Evolutionary conservation across 2,888 invertebrate species (phyloP).

Genomic region (Tenthredo mesomela): DNA sequence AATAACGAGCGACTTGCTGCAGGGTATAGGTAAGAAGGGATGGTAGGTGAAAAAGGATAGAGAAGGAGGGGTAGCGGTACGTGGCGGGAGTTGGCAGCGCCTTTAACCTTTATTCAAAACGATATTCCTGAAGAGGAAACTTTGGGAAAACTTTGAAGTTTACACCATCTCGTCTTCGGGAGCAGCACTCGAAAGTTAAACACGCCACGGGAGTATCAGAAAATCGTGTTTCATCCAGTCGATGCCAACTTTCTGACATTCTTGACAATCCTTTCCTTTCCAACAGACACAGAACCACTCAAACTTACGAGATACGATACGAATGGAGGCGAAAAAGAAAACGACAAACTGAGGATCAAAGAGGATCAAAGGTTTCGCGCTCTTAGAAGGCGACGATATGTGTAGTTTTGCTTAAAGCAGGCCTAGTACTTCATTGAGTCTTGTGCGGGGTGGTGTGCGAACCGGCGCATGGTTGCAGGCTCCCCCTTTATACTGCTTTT

Average conservation of each 20-base stretch:
- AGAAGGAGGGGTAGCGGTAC: constrained; percentile 9
- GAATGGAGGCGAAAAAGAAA: background rate
- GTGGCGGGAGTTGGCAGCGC: constrained; percentile 8
- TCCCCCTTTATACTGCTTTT: background rate
- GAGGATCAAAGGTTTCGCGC: constrained; percentile 49
- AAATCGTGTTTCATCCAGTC: constrained; percentile 68
- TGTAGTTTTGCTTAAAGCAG: constrained; percentile 29
- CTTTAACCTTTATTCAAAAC: constrained; percentile 59
- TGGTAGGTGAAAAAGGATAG: background rate
- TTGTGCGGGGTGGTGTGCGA: background rate
- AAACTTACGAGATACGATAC: constrained; percentile 54
- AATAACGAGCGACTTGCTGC: constrained; percentile 47
- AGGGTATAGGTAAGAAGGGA: constrained; percentile 32
- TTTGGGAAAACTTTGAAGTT: constrained; percentile 54
- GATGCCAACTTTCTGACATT: constrained; percentile 64
- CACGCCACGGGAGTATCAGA: constrained; percentile 60
- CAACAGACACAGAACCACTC: constrained; percentile 60
- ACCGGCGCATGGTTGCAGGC: background rate
- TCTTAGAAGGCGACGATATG: constrained; percentile 8
- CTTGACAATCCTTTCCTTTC: constrained; percentile 61
- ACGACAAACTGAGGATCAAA: constrained; percentile 37
- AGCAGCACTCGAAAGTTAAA: constrained; percentile 59
- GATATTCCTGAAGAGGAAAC: constrained; percentile 60
- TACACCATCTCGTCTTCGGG: constrained; percentile 57
- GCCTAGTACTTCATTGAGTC: constrained; percentile 6